Conservation (phyloP, 2,113 vertebrate genomes). For the Pheucticus melanocephalus region DNA sequence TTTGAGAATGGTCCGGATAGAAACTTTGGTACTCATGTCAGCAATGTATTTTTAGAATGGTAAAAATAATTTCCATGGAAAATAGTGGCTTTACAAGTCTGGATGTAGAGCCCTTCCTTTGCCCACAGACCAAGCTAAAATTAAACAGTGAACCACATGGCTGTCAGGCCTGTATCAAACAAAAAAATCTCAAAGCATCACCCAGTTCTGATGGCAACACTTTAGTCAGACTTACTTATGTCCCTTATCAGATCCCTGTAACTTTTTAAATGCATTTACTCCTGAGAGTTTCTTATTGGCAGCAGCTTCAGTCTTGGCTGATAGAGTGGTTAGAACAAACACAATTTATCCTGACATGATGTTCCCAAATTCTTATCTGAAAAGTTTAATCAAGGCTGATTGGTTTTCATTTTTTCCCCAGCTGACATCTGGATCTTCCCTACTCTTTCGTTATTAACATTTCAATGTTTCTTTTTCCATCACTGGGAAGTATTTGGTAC, state of each 20-base stretch:
- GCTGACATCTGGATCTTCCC: constrained; percentile 5
- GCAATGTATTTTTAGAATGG: constrained; percentile 44
- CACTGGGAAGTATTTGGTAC: background rate
- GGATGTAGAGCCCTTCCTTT: constrained; percentile 30
- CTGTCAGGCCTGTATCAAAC: background rate
- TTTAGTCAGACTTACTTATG: background rate
- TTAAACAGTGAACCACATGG: background rate
- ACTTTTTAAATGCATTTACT: background rate
- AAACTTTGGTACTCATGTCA: constrained; percentile 3
- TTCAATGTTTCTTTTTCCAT: constrained; percentile 22
- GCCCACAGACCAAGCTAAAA: constrained; percentile 22
- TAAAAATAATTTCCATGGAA: constrained; percentile 48
- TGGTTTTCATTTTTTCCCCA: constrained; percentile 19
- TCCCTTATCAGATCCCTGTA: background rate
- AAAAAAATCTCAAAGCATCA: background rate
- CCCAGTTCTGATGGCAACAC: background rate
- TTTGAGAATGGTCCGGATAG: constrained; percentile 24
- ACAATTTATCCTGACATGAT: background rate
- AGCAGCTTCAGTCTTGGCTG: background rate
- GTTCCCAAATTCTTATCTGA: background rate
- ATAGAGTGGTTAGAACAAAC: background rate
- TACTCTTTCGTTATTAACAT: background rate
- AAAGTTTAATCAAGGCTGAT: constrained; percentile 2
- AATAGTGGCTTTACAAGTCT: constrained; percentile 34
- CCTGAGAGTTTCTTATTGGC: background rate